phyloP scores from a whole-genome alignment of 2,113 vertebrate species.

The Phrynosoma platyrhinos region DNA sequence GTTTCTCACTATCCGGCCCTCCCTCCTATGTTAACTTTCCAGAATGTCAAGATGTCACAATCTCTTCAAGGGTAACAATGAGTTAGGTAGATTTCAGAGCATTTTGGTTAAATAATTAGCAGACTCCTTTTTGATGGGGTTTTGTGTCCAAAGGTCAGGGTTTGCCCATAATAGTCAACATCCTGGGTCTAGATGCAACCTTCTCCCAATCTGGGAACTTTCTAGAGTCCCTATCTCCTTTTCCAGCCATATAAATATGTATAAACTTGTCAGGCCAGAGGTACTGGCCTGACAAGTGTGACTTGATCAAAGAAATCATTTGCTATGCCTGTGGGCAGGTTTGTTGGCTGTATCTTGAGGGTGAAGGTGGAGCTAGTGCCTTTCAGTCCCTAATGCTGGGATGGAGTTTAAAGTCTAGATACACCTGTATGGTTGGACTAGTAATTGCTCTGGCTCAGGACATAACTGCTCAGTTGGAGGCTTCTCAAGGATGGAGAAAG shows the following conservation, averaged over 20 bases:
- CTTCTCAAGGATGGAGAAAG: background rate
- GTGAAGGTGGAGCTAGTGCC: background rate
- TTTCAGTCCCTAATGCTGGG: background rate
- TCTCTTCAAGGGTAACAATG: background rate
- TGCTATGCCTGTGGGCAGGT: background rate
- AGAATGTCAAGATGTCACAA: background rate
- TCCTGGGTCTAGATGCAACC: background rate
- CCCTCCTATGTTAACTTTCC: background rate
- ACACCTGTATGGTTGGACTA: background rate
- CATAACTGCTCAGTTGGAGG: too few species aligned
- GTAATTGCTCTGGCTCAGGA: background rate
- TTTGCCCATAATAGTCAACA: background rate
- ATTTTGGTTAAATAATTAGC: background rate
- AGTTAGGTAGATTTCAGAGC: background rate
- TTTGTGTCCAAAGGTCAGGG: background rate
- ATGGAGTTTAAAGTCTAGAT: background rate
- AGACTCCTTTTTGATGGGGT: background rate
- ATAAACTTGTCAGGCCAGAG: too few species aligned
- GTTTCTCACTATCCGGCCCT: background rate
- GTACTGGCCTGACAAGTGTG: background rate
- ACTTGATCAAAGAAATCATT: background rate
- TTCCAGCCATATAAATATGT: background rate
- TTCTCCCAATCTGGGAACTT: background rate
- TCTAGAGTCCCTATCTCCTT: background rate
- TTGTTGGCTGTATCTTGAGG: background rate